phyloP scores from a whole-genome alignment of 2,888 invertebrate species.

The Coremacera marginata region DNA sequence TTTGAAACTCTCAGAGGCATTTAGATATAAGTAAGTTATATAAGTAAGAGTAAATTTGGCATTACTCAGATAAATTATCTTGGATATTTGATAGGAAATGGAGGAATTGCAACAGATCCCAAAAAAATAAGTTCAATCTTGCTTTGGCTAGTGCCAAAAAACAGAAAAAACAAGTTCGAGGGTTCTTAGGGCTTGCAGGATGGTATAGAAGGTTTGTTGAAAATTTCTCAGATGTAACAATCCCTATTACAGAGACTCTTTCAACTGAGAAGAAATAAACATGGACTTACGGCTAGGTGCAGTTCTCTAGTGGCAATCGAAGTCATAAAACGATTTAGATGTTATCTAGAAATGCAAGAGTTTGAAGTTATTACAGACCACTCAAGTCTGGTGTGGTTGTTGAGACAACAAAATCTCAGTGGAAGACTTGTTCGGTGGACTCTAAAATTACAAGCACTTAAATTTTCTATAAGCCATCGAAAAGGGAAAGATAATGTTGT shows the following conservation, averaged over 20 bases:
- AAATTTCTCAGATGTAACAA: conserved; percentile 40
- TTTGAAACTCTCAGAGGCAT: conserved; percentile 37
- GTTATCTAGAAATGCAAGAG: neutral
- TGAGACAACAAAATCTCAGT: neutral
- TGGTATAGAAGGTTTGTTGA: conserved; percentile 26
- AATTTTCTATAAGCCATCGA: conserved; percentile 47
- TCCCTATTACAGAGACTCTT: conserved; percentile 49
- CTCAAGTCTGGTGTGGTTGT: too few relatives aligned
- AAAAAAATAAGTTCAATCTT: neutral
- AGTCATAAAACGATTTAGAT: neutral
- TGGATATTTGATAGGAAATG: conserved; percentile 6
- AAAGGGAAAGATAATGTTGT: conserved; percentile 48
- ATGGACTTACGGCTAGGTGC: neutral
- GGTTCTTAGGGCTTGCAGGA: conserved; percentile 8
- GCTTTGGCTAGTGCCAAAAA: conserved; percentile 17
- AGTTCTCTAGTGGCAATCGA: neutral
- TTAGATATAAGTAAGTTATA: conserved; percentile 17
- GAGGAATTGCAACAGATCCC: neutral
- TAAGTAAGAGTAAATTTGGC: neutral
- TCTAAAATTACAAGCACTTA: conserved; percentile 49
- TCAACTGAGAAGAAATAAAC: conserved; percentile 4
- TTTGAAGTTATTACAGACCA: too few relatives aligned
- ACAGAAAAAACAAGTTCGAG: conserved; percentile 14
- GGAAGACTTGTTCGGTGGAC: conserved; percentile 45
- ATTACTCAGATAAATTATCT: conserved; percentile 8